Evolutionary conservation across 2,888 invertebrate genomes (phyloP).

Genomic region (Lithophane semibrunnea): DNA sequence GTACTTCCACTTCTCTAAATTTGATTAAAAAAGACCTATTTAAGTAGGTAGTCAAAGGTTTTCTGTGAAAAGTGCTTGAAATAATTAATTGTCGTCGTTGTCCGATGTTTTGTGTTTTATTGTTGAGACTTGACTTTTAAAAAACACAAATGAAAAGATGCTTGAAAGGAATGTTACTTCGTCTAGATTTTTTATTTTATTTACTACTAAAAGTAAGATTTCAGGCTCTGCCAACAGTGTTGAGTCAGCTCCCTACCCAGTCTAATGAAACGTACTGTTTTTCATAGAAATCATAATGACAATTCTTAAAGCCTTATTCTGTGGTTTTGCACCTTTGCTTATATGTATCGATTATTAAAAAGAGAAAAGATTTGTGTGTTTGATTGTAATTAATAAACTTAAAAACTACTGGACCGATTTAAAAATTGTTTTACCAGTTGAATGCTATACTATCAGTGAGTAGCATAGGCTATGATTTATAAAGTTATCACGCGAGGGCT

Average conservation of each 20-base stretch:
- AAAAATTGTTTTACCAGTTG: too few relatives aligned
- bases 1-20: conserved; percentile 7
- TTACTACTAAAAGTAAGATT: neutral
- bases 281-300: neutral
- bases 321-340: neutral
- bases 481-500: neutral
- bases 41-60: conserved; percentile 4
- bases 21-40: conserved; percentile 7
- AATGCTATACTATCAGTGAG: too few relatives aligned
- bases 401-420: too few relatives aligned
- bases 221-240: neutral
- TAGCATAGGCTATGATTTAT: too few relatives aligned
- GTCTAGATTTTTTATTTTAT: neutral
- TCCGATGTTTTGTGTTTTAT: conserved; percentile 23
- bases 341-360: too few relatives aligned
- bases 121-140: neutral
- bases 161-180: neutral
- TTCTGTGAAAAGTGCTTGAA: conserved; percentile 2
- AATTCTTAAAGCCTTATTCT: neutral
- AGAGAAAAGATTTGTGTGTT: too few relatives aligned
- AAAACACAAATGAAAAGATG: neutral
- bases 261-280: neutral
- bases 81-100: conserved; percentile 11
- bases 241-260: too few relatives aligned
- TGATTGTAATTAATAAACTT: too few relatives aligned